Evolutionary conservation across 2,797 vertebrate genomes (phyloP), one percentile per base, ranked within the genome.

Genomic region (Adelosebastes latens): DNA sequence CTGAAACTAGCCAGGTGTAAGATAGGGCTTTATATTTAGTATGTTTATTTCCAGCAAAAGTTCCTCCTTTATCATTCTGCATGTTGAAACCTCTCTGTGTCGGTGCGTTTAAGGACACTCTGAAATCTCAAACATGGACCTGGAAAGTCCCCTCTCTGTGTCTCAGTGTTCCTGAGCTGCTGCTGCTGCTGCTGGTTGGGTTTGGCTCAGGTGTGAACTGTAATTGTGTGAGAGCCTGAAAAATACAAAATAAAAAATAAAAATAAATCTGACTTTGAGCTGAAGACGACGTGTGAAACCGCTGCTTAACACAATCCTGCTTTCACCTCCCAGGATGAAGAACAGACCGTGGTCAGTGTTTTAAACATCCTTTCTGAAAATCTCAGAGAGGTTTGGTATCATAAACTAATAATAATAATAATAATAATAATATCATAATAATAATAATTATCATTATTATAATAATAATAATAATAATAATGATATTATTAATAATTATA

Each of bases 201-300:
- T 79, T 79, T 75, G 72, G 75, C 62, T 68, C 10, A 12, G 13
- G 18, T 20, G 7, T 52, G 16, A 53, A 31, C 68, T 74, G 32
- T 60, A 59, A 70, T 65, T 70, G 59, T 64, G 52, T 32, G 53
- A 65, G 6, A 34, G 39, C 36, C 63, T 52, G 14, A 52, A 78
- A 69, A 32, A 32, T 32, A 32, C 32, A 32, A 63, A 53, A 42
- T 20, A 56, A 8, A 13, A 55, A 59, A 74, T 31, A 18, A 56
- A 60, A 10, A 31, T n/a, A 53, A 55, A 14, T 3, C 20, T 73
- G 14, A 65, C 6, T 22, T 56, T 39, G 9, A 42, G 1, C 25
- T 60, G 0, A 25, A 25, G n/a, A 72, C 29, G 25, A 16, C 1
- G 12, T 53, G 32, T 58, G 56, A 65, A 72, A 20, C n/a, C 36